These are phyloP conservation scores for Sminthurides bifidus DNA, from an alignment of 1,140 invertebrate genomes.

Conservation along the genomic window DNA sequence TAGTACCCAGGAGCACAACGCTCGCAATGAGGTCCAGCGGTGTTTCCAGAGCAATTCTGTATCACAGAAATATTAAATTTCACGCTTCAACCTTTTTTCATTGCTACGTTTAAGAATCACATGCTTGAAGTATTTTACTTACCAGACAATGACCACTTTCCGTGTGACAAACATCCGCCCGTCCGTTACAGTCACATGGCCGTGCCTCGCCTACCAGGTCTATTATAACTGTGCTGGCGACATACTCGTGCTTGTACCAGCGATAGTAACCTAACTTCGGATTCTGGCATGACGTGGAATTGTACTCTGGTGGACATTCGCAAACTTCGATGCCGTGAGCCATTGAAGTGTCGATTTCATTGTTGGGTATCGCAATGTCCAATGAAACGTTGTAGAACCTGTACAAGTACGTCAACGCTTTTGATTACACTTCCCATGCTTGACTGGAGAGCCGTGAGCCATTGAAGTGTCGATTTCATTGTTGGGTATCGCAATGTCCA, in stretches of 20 bases:
- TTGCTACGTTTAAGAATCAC: not conserved
- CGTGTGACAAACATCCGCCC: conserved; percentile 64
- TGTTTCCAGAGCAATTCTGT: conserved; percentile 72
- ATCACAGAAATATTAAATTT: conserved; percentile 23
- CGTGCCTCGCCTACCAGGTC: conserved; percentile 65
- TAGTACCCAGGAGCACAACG: conserved; percentile 70
- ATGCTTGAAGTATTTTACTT: conserved; percentile 34
- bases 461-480: conserved; percentile 35
- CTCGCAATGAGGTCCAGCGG: conserved; percentile 62
- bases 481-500: conserved; percentile 61
- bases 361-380: conserved; percentile 56
- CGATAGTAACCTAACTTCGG: conserved; percentile 75
- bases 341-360: conserved; percentile 36
- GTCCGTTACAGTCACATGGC: conserved; percentile 69
- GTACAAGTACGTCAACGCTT: conserved; percentile 9
- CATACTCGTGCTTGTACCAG: conserved; percentile 45
- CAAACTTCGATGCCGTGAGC: conserved; percentile 80
- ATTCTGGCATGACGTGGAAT: conserved; percentile 71
- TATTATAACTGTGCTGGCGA: conserved; percentile 48
- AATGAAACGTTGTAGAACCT: conserved; percentile 65
- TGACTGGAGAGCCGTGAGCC: conserved; percentile 51
- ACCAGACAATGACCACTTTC: conserved; percentile 77
- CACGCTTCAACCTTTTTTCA: not conserved
- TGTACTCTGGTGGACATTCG: conserved; percentile 64
- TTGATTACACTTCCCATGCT: not conserved